A percentile compares a stretch with the other conserved stretches of the same genome.
These are phyloP conservation scores for Steinernema carpocapsae DNA, from an alignment of 2,888 invertebrate species.

Conservation along the genomic window DNA sequence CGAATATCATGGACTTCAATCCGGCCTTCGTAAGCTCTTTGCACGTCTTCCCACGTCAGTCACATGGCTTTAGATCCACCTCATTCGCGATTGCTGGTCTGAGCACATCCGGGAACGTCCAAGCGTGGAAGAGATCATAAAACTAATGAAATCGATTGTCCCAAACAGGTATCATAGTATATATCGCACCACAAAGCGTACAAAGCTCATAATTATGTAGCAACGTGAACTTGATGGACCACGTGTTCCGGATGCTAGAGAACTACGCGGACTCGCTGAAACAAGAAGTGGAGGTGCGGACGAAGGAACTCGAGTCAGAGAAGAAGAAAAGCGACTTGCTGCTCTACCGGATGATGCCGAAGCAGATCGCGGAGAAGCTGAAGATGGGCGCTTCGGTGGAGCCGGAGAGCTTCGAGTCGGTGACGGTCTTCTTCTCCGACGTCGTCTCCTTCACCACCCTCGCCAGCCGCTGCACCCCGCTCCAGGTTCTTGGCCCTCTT, in stretches of 20 bases:
- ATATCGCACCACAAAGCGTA: background rate
- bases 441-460: too few relatives aligned
- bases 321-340: constrained; percentile 62
- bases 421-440: constrained; percentile 62
- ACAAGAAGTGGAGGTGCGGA: constrained; percentile 59
- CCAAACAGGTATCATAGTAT: constrained; percentile 39
- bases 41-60: background rate
- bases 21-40: background rate
- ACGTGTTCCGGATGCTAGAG: constrained; percentile 59
- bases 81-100: constrained; percentile 61
- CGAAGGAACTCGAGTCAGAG: constrained; percentile 62
- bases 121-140: constrained; percentile 45
- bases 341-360: constrained; percentile 62
- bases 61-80: constrained; percentile 45
- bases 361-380: constrained; percentile 58
- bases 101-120: constrained; percentile 58
- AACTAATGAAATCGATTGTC: constrained; percentile 42
- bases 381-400: constrained; percentile 60
- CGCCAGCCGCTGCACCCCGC: constrained; percentile 59
- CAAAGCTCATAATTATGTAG: constrained; percentile 34
- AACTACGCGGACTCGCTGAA: constrained; percentile 59
- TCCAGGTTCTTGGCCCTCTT: constrained; percentile 57
- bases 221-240: constrained; percentile 59
- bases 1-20: constrained; percentile 17
- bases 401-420: constrained; percentile 58